Conservation (phyloP, 2,888 invertebrate genomes). For the Nomada ferruginata region DNA sequence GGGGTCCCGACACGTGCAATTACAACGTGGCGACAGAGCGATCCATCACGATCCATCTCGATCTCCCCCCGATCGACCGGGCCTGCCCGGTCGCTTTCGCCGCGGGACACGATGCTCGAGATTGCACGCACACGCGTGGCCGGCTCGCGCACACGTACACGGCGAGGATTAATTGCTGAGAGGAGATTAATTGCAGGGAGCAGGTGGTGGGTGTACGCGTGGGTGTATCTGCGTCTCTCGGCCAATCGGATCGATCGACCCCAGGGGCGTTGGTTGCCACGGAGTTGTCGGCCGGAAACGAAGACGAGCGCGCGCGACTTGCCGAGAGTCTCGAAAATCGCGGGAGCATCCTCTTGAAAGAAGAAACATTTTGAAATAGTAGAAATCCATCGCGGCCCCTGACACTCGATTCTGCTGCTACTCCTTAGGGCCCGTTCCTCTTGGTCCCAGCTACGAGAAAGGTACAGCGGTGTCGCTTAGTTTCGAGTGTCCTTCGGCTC, state of each 20-base stretch:
- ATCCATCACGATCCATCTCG: slow-evolving; percentile 34
- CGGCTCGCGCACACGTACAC: slow-evolving; percentile 21
- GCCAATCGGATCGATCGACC: slow-evolving; percentile 67
- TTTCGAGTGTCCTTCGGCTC: slow-evolving; percentile 1
- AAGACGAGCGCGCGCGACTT: not conserved
- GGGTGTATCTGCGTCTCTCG: slow-evolving; percentile 62
- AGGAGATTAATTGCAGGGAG: slow-evolving; percentile 71
- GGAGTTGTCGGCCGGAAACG: slow-evolving; percentile 51
- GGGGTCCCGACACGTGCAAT: not conserved
- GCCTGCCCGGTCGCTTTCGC: slow-evolving; percentile 34
- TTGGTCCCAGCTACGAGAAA: no score
- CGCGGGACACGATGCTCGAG: slow-evolving; percentile 56
- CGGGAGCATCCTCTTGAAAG: no score
- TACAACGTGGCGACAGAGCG: slow-evolving; percentile 28
- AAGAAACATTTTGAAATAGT: no score
- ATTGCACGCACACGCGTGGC: slow-evolving; percentile 25
- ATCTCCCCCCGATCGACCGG: slow-evolving; percentile 35
- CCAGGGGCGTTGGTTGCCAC: slow-evolving; percentile 63
- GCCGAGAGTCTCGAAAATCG: not conserved
- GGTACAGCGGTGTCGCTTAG: not conserved
- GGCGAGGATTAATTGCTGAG: slow-evolving; percentile 71
- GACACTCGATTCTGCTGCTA: no score
- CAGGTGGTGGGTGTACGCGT: slow-evolving; percentile 64
- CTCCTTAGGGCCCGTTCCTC: no score
- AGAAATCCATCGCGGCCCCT: not conserved